A percentile compares a stretch with the other conserved stretches of the same genome.
These are phyloP conservation scores for Grammomys dolichurus DNA, from an alignment of 2,113 vertebrate species.

Conservation along the genomic window DNA sequence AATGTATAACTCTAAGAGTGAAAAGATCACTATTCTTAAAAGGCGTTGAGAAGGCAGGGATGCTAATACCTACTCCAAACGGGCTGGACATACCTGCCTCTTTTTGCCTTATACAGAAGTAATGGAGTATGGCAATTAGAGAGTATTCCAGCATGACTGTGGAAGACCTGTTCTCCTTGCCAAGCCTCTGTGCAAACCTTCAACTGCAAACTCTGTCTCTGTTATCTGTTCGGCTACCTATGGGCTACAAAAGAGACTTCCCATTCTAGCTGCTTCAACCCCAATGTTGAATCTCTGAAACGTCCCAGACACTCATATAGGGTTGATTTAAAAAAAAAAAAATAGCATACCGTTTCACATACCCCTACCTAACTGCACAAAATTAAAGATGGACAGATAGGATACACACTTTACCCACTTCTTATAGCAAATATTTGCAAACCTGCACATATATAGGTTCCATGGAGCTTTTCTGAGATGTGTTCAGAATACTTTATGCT, in stretches of 20 bases:
- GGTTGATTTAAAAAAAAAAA: conserved; percentile 3
- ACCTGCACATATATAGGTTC: conserved; percentile 55
- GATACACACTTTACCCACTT: not conserved
- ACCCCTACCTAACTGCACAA: conserved; percentile 1
- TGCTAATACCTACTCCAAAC: not conserved
- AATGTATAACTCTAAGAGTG: not conserved
- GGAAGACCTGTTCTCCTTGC: not conserved
- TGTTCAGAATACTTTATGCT: conserved; percentile 65
- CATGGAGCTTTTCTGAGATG: conserved; percentile 63
- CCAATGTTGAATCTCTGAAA: not conserved
- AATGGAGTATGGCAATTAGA: rapidly evolving
- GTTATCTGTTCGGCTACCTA: not conserved
- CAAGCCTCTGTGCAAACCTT: not conserved
- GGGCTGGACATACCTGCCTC: not conserved
- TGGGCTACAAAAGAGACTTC: not conserved
- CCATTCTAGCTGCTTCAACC: not conserved
- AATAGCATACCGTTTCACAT: not conserved
- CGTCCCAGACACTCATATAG: not conserved
- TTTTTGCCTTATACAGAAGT: not conserved
- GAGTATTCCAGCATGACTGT: not conserved
- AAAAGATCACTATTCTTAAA: not conserved
- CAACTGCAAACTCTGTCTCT: not conserved
- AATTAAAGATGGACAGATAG: conserved; percentile 54
- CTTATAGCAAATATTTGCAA: conserved; percentile 52
- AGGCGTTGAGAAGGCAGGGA: not conserved